Percentiles rank a stretch among this genome's conserved stretches.
Conservation (phyloP, 2,797 vertebrate species). For the Chelon labrosus region DNA sequence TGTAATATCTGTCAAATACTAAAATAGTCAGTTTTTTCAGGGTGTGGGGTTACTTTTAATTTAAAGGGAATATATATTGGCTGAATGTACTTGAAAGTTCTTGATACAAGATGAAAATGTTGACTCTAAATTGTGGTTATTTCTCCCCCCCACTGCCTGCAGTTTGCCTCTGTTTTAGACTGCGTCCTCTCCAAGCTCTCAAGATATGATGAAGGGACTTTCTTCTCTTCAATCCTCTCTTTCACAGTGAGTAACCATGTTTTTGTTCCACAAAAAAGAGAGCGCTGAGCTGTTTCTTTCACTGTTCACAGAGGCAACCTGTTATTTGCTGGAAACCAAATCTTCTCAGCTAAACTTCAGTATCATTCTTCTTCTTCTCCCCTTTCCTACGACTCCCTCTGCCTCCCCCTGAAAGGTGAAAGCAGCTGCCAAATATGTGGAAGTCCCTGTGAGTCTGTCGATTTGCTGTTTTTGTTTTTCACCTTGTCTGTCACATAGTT, state of each 20-base stretch:
- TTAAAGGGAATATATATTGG: background rate
- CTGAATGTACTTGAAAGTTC: background rate
- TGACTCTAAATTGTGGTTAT: background rate
- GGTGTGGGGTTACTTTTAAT: too few species aligned
- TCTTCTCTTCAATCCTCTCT: slow-evolving; percentile 97
- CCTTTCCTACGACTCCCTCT: background rate
- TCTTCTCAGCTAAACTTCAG: slow-evolving; percentile 54
- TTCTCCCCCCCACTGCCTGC: slow-evolving; percentile 10
- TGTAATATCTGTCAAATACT: background rate
- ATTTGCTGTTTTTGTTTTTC: slow-evolving; percentile 48
- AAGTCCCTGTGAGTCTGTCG: slow-evolving; percentile 92
- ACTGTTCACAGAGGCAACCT: slow-evolving; percentile 37
- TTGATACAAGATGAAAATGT: background rate
- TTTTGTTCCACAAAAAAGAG: slow-evolving; percentile 34
- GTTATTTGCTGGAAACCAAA: slow-evolving; percentile 64
- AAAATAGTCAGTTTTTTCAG: background rate
- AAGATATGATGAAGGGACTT: slow-evolving; percentile 96
- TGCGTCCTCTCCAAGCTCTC: slow-evolving; percentile 94
- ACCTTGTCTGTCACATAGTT: slow-evolving; percentile 38
- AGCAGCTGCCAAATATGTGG: slow-evolving; percentile 97
- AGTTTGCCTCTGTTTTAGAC: slow-evolving; percentile 94
- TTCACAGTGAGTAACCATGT: slow-evolving; percentile 92
- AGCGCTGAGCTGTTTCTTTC: slow-evolving; percentile 48
- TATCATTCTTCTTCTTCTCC: slow-evolving; percentile 51
- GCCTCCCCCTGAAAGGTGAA: slow-evolving; percentile 87